Percentiles rank a stretch among this genome's conserved stretches.
These are phyloP conservation scores for Rhizoglyphus robini DNA, from an alignment of 1,140 invertebrate species.

Conservation along the genomic window DNA sequence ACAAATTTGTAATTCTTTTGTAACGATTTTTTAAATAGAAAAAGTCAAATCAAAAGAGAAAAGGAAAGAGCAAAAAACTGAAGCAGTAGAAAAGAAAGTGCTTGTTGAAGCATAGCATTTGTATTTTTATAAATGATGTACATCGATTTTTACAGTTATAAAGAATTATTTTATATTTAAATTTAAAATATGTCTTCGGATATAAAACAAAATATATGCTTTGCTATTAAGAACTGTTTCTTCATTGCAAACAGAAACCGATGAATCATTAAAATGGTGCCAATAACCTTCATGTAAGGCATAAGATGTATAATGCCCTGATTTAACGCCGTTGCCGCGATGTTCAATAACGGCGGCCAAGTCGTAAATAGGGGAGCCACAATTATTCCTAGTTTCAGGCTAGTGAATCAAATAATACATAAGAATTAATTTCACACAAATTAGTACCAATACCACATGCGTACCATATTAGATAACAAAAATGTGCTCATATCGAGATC, in stretches of 20 bases:
- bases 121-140: background rate
- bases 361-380: conserved; percentile 55
- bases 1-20: too few species aligned
- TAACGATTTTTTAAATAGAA: too few species aligned
- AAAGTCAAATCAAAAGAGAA: too few species aligned
- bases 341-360: conserved; percentile 70
- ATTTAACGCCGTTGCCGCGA: conserved; percentile 65
- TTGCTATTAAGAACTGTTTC: conserved; percentile 59
- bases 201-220: conserved; percentile 74
- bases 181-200: conserved; percentile 48
- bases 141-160: too few species aligned
- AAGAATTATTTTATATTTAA: too few species aligned
- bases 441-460: conserved; percentile 16
- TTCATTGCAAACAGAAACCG: conserved; percentile 54
- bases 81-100: too few species aligned
- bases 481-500: conserved; percentile 65
- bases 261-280: conserved; percentile 77
- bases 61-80: too few species aligned
- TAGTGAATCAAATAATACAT: conserved; percentile 24
- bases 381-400: conserved; percentile 48
- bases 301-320: conserved; percentile 72
- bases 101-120: too few species aligned
- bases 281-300: conserved; percentile 63
- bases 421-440: background rate
- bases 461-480: conserved; percentile 48